Evolutionary conservation across 2,888 invertebrate genomes (phyloP), one percentile per base, ranked within the genome.

Genomic region (Xestia xanthographa): DNA sequence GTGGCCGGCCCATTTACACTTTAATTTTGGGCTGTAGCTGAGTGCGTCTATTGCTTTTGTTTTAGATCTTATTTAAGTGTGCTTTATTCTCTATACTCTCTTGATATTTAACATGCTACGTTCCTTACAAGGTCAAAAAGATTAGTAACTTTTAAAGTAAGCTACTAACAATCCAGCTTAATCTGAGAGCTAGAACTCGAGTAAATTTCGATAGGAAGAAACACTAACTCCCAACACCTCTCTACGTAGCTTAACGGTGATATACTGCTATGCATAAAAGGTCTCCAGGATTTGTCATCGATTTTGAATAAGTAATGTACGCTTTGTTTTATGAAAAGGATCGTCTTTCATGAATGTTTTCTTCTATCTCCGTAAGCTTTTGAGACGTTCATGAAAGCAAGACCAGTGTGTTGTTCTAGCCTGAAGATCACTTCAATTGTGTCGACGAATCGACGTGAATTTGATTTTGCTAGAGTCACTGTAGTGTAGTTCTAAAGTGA

Each of bases 291-390:
- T 67, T 26, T 66, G 17, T 14, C 34, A 38, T 71, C 45, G 45
- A 26, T 45, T 66, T 71, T 67, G 14, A 65, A 66, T 66, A 70
- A 45, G 43, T 66, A 48, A 53, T 67, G n/a, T 53, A 53, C 53
- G 38, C 50, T 41, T 26, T 56, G 56, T 68, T 41, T 68, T n/a
- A 41, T 56, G 62, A 29, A 43, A 60, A 48, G 71, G 26, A 66
- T 71, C 45, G 22, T 38, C 20, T 38, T 71, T 11, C 45, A 71
- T 20, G 14, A 45, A 48, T 48, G 14, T 66, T 67, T 66, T 38
- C n/a, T 22, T 8, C n/a, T 45, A 20, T 70, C n/a, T 66, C 12
- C 38, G 38, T 53, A 50, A 53, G 34, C 29, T 62, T 70, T 45
- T 65, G 12, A 65, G 34, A 66, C 34, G 2, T 38, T 45, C 45